phyloP scores from a whole-genome alignment of 2,797 vertebrate genomes.

The Menidia menidia region DNA sequence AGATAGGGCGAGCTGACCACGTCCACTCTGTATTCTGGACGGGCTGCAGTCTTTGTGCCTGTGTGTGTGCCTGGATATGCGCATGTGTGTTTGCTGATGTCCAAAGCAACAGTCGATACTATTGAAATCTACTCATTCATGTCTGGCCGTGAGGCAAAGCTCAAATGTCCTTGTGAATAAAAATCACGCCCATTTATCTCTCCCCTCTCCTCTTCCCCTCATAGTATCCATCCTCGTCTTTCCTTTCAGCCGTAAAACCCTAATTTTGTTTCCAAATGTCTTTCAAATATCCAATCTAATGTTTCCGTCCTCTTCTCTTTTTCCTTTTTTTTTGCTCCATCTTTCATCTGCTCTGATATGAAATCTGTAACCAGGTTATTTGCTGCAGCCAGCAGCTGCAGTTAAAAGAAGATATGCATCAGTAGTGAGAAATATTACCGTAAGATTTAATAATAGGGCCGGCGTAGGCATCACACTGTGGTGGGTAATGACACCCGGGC shows the following conservation, averaged over 20 bases:
- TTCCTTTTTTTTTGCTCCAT: no score
- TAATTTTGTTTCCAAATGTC: conserved; percentile 54
- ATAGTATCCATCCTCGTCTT: conserved; percentile 65
- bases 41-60: conserved; percentile 45
- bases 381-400: conserved; percentile 62
- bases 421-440: conserved; percentile 59
- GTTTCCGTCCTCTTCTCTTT: conserved; percentile 13
- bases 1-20: conserved; percentile 33
- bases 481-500: conserved; percentile 72
- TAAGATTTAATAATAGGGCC: conserved; percentile 74
- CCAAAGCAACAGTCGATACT: conserved; percentile 80
- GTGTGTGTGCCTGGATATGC: conserved; percentile 27
- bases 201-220: conserved; percentile 19
- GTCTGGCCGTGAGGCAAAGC: conserved; percentile 76
- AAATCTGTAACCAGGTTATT: conserved; percentile 75
- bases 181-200: conserved; percentile 75
- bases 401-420: conserved; percentile 54
- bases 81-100: conserved; percentile 65
- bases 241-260: conserved; percentile 41
- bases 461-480: conserved; percentile 43
- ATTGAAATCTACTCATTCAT: conserved; percentile 85
- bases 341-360: conserved; percentile 45
- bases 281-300: conserved; percentile 47
- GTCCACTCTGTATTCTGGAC: conserved; percentile 75
- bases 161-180: conserved; percentile 83